phyloP scores from a whole-genome alignment of 1,140 invertebrate genomes.

The Drosophila paulistorum region DNA sequence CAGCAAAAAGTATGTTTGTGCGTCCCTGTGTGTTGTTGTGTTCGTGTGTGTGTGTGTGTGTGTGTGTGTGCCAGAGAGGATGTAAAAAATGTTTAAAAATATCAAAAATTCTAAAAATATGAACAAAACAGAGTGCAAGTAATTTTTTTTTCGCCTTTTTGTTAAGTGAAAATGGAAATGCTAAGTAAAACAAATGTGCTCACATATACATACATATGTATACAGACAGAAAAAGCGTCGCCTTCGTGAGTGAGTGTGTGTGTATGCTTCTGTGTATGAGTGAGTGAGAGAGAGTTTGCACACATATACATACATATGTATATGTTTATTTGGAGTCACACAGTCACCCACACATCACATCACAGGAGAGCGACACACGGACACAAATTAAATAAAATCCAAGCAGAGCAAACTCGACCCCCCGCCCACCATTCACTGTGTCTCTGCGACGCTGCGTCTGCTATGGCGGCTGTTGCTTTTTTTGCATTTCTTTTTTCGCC shows the following conservation, averaged over 20 bases:
- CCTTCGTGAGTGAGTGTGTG: conserved; percentile 10
- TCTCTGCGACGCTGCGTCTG: neutral
- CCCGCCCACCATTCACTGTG: conserved; percentile 1
- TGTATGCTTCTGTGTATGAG: neutral
- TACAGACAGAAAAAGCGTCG: conserved; percentile 59
- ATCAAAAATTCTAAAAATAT: conserved; percentile 29
- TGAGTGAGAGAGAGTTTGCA: conserved; percentile 8
- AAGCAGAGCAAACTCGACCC: conserved; percentile 46
- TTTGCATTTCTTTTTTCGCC: conserved; percentile 63
- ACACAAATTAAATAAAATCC: conserved; percentile 63
- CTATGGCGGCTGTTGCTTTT: conserved; percentile 63
- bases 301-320: neutral
- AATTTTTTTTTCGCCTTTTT: conserved; percentile 6
- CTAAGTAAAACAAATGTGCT: conserved; percentile 72
- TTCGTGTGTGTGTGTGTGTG: conserved; percentile 20
- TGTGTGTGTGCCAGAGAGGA: conserved; percentile 28
- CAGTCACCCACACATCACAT: conserved; percentile 33
- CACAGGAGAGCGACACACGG: conserved; percentile 43
- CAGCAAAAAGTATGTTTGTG: conserved; percentile 59
- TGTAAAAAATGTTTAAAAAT: conserved; percentile 42
- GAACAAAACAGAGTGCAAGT: conserved; percentile 23
- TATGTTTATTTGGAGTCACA: conserved; percentile 44
- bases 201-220: conserved; percentile 56
- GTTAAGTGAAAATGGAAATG: conserved; percentile 45
- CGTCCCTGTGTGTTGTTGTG: conserved; percentile 2